Base-by-base conservation (phyloP, 2,888 invertebrate genomes). In the Mimumesa dahlbomi region DNA sequence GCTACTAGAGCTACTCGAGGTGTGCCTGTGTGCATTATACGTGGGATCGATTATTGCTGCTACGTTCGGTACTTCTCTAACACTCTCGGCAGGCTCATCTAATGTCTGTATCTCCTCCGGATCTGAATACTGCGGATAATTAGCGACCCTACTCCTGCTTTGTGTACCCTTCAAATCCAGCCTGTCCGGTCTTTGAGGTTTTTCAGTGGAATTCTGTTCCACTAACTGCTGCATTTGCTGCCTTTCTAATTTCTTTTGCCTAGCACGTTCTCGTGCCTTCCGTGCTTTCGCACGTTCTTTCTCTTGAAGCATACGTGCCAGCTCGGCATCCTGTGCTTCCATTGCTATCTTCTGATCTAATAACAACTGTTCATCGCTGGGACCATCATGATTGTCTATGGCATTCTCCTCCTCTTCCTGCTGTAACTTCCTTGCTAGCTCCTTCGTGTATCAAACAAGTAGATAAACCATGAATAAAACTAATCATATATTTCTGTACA, bases 291-390 rank as follows among this genome's bases (percentile, higher is more conserved):
- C 93, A 79, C 93, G 92, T 87, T 95, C 95, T 90, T 93, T 88
- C 0, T 95, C 95, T 86, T 95, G 95, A 45, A 95, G 88, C 90
- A 95, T 92, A 86, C 93, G 93, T 1, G 95, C 95, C 50, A 95
- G 87, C 87, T 95, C 95, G 69, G 94, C 93, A 84, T 95, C 95
- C 87, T 95, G 95, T 0, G 94, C 94, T 89, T 95, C 95, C 79
- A 95, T 94, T 1, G 95, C 95, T 72, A 95, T 85, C 82, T 93
- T 90, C 72, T 93, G 91, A 88, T 94, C 94, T 9, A 86, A 48
- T 18, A 87, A 59, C 2, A 87, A 72, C 46, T 87, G 89, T 7
- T 87, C 86, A 13, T 85, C 83, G 9, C 84, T 62, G 0, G 79
- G 64, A 21, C 90, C 85, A 82, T 92, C 91, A 65, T 92, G 88